Base-by-base conservation (phyloP, 2,797 vertebrate genomes). In the Cirrhinus molitorella region DNA sequence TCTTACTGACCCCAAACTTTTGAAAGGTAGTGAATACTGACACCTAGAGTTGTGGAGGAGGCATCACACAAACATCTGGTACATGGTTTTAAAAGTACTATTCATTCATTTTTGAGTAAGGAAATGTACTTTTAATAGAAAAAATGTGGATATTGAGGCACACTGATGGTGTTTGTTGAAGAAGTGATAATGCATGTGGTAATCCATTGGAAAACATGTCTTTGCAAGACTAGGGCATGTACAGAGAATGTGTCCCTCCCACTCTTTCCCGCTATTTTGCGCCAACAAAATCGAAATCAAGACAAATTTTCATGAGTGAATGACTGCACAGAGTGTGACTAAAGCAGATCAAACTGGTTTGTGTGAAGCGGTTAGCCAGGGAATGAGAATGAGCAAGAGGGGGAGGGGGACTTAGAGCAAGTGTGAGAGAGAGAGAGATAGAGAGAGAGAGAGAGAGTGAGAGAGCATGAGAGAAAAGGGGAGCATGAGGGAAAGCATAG, bases 271-370 rank as follows among this genome's bases (percentile, higher is more conserved):
- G 3, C 13, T 10, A 28, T 23, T 63, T 71, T 57, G 66, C 51
- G 53, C 55, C 21, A 70, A 51, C 66, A 37, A 17, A 59, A 45
- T 76, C 40, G 61, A 59, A 81, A 75, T 74, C 79, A 81, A 74
- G 68, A 65, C 66, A 63, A 49, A 84, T 34, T 83, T 80, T 61
- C 19, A 83, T 73, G 65, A 80, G 65, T 86, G 37, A 16, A 59
- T 55, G 25, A 49, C 55, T 79, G 72, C 72, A 65, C 63, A 23
- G 49, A 34, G 80, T 79, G 31, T 65, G 81, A 83, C 87, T 23
- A 17, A 86, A 90, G 91, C 88, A 84, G 88, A 92, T 80, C 51
- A 89, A 92, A 94, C 93, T 90, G 87, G 91, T 93, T 93, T 90
- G 68, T 84, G 72, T 21, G 25, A 85, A 65, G 37, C 5, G 49